Evolutionary conservation across 2,113 vertebrate genomes (phyloP).

Genomic region (Xiphophorus couchianus): DNA sequence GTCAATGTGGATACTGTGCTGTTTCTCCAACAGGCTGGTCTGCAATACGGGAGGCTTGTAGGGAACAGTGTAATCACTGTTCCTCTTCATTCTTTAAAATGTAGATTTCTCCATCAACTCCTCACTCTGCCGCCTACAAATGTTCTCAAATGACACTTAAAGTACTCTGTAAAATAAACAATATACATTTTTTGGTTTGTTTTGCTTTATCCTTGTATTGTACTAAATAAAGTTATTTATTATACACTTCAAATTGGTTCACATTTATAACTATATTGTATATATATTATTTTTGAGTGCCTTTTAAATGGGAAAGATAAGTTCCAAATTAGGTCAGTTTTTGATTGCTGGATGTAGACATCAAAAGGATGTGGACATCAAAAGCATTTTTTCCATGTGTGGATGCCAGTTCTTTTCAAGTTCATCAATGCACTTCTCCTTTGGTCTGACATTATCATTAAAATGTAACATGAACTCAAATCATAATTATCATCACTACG

Average conservation of each 20-base stretch:
- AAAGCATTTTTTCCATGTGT: conserved; percentile 26
- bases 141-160: not conserved
- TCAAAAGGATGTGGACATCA: conserved; percentile 52
- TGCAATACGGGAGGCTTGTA: no score
- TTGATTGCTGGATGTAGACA: conserved; percentile 26
- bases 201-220: not conserved
- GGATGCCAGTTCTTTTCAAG: conserved; percentile 35
- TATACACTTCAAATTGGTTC: not conserved
- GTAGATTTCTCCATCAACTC: no score
- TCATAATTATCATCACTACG: conserved; percentile 40
- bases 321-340: conserved; percentile 21
- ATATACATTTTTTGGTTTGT: not conserved
- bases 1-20: no score
- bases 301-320: conserved; percentile 26
- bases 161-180: not conserved
- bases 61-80: no score
- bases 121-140: no score
- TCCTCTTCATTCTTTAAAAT: no score
- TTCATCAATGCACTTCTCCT: conserved; percentile 37
- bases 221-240: not conserved
- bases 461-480: conserved; percentile 39
- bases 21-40: no score
- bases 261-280: not conserved
- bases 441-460: conserved; percentile 53
- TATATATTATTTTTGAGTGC: not conserved